Evolutionary conservation across 2,113 vertebrate genomes (phyloP), one percentile per base, ranked within the genome.

Genomic region (Festucalex cinctus): DNA sequence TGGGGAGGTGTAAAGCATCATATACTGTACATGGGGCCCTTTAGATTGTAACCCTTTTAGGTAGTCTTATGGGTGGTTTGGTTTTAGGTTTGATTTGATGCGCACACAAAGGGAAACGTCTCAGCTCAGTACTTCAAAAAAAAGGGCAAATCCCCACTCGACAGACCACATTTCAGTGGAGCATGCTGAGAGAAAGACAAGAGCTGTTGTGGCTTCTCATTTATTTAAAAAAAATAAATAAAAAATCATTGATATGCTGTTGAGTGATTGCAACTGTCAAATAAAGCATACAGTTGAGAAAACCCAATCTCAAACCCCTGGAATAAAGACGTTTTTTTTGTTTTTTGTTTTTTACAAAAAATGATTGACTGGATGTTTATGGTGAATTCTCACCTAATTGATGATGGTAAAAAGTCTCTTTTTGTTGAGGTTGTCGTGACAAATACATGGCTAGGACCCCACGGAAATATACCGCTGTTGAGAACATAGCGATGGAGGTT

Each of bases 61-160:
- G 85, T 91, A 88, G 83, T 91, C 91, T 91, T 91, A 86, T 83
- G 90, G 90, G 89, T 89, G 85, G 90, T 91, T 88, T 86, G 83
- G 84, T 86, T 88, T 87, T 75, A 79, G 82, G 80, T 92, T 91
- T 88, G 84, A 88, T 88, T 89, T 88, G 54, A 57, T 26, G 17
- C 26, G 17, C 41, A 86, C 86, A 88, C 87, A 91, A 92, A 93
- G 87, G 83, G 77, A 89, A 89, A 88, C 81, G 78, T 77, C 72
- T 46, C 68, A 71, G 73, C 77, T 84, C 77, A 74, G 71, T 49
- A 81, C 87, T 90, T 92, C 90, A 92, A 91, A 92, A 91, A 92
- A 82, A 35, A 67, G 79, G 70, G 79, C 83, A 83, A 88, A 87
- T 88, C 81, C 86, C 86, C 68, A 83, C 71, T 67, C 84, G 86